Evolutionary conservation across 2,113 vertebrate species (phyloP).

Genomic region (Perca fluviatilis): DNA sequence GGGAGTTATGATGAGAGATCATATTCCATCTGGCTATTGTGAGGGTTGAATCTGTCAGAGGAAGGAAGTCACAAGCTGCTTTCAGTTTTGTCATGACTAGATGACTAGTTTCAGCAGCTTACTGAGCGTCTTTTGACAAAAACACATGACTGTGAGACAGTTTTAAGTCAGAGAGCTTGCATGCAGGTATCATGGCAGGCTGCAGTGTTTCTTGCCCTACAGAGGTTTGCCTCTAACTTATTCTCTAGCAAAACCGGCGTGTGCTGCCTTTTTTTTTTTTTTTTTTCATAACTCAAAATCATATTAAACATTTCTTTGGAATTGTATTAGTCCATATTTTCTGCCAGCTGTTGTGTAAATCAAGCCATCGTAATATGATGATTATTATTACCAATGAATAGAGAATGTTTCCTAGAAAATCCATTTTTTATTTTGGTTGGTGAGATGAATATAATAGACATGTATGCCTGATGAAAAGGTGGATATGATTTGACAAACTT

Average conservation of each 20-base stretch:
- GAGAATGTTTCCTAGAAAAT: background rate
- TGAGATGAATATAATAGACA: conserved; percentile 1
- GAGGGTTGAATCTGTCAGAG: conserved; percentile 38
- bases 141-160: background rate
- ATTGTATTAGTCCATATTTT: conserved; percentile 20
- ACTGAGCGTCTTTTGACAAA: background rate
- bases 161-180: conserved; percentile 9
- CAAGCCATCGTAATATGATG: conserved; percentile 1
- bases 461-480: background rate
- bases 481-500: background rate
- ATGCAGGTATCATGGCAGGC: conserved; percentile 9
- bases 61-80: conserved; percentile 41
- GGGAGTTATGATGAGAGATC: conserved; percentile 27
- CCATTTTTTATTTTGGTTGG: background rate
- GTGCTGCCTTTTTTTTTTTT: too few species aligned
- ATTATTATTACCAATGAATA: background rate
- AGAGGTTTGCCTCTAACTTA: background rate
- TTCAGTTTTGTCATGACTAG: conserved; percentile 31
- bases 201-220: background rate
- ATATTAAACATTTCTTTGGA: conserved; percentile 10
- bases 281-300: too few species aligned
- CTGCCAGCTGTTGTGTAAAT: conserved; percentile 17
- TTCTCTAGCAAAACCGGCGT: background rate
- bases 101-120: conserved; percentile 9
- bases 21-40: conserved; percentile 43